Percentiles rank a stretch among this genome's conserved stretches.
Conservation (phyloP, 2,797 vertebrate genomes). For the Geotrypetes seraphini region DNA sequence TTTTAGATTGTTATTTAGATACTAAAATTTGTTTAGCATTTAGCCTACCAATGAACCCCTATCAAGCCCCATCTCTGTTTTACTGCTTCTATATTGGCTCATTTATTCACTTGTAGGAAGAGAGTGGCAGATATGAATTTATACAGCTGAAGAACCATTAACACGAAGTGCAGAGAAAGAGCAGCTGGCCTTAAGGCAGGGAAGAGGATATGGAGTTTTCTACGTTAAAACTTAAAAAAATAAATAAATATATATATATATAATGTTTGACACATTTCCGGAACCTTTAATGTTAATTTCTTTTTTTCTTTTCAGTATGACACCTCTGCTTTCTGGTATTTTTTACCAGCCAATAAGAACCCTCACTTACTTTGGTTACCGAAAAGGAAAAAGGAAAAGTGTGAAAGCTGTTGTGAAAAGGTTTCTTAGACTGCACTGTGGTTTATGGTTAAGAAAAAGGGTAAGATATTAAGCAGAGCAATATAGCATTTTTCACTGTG, state of each 20-base stretch:
- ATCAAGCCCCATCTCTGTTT: no score
- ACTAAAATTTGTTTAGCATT: no score
- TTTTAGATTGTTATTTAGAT: no score
- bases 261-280: neutral
- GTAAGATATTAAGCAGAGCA: constrained; percentile 42
- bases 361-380: constrained; percentile 68
- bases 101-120: no score
- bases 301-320: constrained; percentile 47
- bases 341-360: constrained; percentile 59
- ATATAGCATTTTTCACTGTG: no score
- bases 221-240: neutral
- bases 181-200: no score
- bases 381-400: constrained; percentile 77
- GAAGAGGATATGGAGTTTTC: neutral
- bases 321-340: constrained; percentile 49
- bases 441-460: constrained; percentile 86
- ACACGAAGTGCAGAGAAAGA: no score
- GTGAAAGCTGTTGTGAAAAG: constrained; percentile 70
- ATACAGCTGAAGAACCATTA: no score
- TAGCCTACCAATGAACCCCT: no score
- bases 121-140: no score
- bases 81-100: no score
- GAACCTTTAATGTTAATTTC: neutral
- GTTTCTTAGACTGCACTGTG: constrained; percentile 84
- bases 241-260: no score